Percentiles rank a stretch among this genome's conserved stretches.
phyloP scores from a whole-genome alignment of 2,888 invertebrate species.

The Cyaniris semiargus region DNA sequence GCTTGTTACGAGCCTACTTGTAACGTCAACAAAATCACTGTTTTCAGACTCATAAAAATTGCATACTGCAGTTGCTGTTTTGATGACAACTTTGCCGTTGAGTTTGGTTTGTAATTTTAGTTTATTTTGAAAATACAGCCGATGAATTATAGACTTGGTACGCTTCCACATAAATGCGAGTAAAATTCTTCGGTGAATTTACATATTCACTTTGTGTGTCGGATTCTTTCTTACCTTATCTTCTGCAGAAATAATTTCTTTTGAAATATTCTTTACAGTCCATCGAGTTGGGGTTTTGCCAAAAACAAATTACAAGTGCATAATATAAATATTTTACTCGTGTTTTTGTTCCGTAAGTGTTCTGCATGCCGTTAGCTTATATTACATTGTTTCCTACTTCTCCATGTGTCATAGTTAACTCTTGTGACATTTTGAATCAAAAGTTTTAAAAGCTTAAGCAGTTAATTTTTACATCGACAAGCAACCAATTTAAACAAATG shows the following conservation, averaged over 20 bases:
- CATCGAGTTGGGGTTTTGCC: constrained; percentile 1
- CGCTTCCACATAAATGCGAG: background rate
- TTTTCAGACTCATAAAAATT: constrained; percentile 3
- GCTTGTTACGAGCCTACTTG: constrained; percentile 4
- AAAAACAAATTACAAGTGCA: constrained; percentile 25
- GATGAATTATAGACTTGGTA: background rate
- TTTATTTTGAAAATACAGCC: background rate
- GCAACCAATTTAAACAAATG: background rate
- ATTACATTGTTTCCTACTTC: background rate
- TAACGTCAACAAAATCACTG: constrained; percentile 10
- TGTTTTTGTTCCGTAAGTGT: constrained; percentile 3
- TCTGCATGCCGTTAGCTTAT: constrained; percentile 7
- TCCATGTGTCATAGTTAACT: background rate
- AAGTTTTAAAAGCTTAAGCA: background rate
- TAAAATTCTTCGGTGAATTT: background rate
- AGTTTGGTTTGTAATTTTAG: constrained; percentile 6
- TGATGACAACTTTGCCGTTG: constrained; percentile 1
- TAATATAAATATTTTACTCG: constrained; percentile 20
- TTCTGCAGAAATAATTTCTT: background rate
- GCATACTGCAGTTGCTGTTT: background rate
- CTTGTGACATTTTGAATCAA: background rate
- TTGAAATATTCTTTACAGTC: constrained; percentile 10
- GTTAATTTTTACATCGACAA: background rate
- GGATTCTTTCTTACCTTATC: background rate
- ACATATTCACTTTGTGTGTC: constrained; percentile 6